A percentile compares a stretch with the other conserved stretches of the same genome.
Conservation (phyloP, 2,797 vertebrate species). For the Cyprinella venusta region DNA sequence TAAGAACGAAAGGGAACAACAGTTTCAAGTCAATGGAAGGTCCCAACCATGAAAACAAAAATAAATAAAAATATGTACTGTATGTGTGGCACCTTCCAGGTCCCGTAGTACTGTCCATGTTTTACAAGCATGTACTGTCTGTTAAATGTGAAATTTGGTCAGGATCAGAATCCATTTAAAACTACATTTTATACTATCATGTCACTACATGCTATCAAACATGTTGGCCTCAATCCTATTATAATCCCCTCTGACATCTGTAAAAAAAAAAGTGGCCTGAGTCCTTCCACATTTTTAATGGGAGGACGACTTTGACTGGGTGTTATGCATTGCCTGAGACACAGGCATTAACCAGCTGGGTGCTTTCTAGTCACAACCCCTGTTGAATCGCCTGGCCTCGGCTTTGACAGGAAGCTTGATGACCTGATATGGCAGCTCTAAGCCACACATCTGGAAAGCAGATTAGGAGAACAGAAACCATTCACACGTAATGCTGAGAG, state of each 20-base stretch:
- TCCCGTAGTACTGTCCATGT: not conserved
- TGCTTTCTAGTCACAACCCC: constrained; percentile 48
- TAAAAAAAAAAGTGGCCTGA: constrained; percentile 56
- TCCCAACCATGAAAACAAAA: not conserved
- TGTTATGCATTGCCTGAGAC: constrained; percentile 58
- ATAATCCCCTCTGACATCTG: constrained; percentile 63
- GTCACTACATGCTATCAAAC: constrained; percentile 21
- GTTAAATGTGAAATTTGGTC: constrained; percentile 51
- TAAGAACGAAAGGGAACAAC: not conserved
- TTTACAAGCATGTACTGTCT: not conserved
- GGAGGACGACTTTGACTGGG: constrained; percentile 46
- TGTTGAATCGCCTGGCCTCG: constrained; percentile 46
- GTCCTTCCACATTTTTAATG: constrained; percentile 47
- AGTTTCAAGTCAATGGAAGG: not conserved
- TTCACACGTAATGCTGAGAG: constrained; percentile 65
- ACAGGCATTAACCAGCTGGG: constrained; percentile 53
- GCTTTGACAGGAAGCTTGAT: constrained; percentile 61
- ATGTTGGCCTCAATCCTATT: constrained; percentile 55
- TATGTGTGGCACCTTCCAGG: not conserved
- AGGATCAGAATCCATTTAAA: constrained; percentile 4
- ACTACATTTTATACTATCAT: no score
- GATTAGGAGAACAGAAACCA: constrained; percentile 57
- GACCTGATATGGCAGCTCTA: constrained; percentile 64
- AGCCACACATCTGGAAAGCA: constrained; percentile 60
- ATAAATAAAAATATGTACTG: no score